phyloP scores from a whole-genome alignment of 2,113 vertebrate genomes.

The Geothlypis trichas region DNA sequence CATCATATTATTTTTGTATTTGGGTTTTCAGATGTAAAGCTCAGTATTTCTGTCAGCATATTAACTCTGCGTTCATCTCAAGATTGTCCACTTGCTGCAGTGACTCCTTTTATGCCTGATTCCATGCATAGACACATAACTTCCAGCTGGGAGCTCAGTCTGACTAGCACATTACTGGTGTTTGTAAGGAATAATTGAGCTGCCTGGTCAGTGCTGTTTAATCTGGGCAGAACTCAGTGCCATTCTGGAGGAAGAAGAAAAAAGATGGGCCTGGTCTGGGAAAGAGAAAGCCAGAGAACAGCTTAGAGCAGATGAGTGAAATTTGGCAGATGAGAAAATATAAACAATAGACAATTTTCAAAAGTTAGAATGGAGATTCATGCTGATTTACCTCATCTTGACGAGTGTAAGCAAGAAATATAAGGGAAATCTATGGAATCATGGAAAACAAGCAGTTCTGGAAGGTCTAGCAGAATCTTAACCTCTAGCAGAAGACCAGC shows the following conservation, averaged over 20 bases:
- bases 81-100: background rate
- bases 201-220: background rate
- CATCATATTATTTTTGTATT: slow-evolving; percentile 77
- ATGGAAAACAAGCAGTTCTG: background rate
- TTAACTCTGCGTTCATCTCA: slow-evolving; percentile 57
- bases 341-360: background rate
- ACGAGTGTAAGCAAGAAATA: background rate
- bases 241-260: background rate
- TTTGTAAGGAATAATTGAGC: background rate
- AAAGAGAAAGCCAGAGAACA: background rate
- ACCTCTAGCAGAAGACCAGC: background rate
- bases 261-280: background rate
- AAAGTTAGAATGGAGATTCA: background rate
- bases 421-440: background rate
- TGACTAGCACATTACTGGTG: background rate
- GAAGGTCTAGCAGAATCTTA: background rate
- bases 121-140: background rate
- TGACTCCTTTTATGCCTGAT: background rate
- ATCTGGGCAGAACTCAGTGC: background rate
- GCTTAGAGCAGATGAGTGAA: background rate
- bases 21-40: slow-evolving; percentile 69
- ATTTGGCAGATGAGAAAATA: background rate
- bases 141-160: background rate
- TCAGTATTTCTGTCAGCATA: slow-evolving; percentile 53
- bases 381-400: background rate